A percentile compares a stretch with the other conserved stretches of the same genome.
Conservation (phyloP, 1,140 invertebrate genomes). For the Drosophila tani region DNA sequence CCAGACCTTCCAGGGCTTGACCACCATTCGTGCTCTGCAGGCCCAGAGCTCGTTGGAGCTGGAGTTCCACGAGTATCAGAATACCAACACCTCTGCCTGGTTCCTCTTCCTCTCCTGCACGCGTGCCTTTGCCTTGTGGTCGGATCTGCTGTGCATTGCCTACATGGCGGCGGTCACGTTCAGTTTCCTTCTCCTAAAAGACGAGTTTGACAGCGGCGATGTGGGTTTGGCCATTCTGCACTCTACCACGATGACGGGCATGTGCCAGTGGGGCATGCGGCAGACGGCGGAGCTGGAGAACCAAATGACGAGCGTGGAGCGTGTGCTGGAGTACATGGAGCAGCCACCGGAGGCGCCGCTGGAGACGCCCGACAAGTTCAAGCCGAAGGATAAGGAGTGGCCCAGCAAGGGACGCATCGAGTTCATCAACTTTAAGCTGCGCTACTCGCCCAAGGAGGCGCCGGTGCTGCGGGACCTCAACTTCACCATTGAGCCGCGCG, state of each 20-base stretch:
- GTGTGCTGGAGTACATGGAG: slow-evolving; percentile 91
- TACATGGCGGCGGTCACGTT: slow-evolving; percentile 87
- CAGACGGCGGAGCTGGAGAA: slow-evolving; percentile 94
- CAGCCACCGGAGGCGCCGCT: slow-evolving; percentile 86
- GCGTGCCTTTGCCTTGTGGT: slow-evolving; percentile 87
- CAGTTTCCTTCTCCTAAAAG: slow-evolving; percentile 85
- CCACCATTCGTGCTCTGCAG: slow-evolving; percentile 92
- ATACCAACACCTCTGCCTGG: slow-evolving; percentile 90
- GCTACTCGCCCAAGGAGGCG: slow-evolving; percentile 85
- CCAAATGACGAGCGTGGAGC: slow-evolving; percentile 93
- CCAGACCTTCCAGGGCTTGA: slow-evolving; percentile 91
- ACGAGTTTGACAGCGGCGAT: slow-evolving; percentile 88
- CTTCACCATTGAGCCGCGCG: slow-evolving; percentile 88
- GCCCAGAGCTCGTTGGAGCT: slow-evolving; percentile 87
- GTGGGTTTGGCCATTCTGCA: slow-evolving; percentile 94
- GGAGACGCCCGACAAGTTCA: slow-evolving; percentile 85
- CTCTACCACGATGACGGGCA: slow-evolving; percentile 90
- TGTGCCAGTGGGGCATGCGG: slow-evolving; percentile 94
- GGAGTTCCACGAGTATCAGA: slow-evolving; percentile 89
- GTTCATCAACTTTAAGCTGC: slow-evolving; percentile 88
- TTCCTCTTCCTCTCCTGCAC: slow-evolving; percentile 89
- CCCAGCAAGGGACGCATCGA: slow-evolving; percentile 89
- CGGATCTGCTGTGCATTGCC: slow-evolving; percentile 89
- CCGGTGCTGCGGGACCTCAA: slow-evolving; percentile 89
- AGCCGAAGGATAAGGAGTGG: slow-evolving; percentile 88